These are phyloP conservation scores for Nomada fabriciana DNA, from an alignment of 2,888 invertebrate genomes.

Conservation along the genomic window DNA sequence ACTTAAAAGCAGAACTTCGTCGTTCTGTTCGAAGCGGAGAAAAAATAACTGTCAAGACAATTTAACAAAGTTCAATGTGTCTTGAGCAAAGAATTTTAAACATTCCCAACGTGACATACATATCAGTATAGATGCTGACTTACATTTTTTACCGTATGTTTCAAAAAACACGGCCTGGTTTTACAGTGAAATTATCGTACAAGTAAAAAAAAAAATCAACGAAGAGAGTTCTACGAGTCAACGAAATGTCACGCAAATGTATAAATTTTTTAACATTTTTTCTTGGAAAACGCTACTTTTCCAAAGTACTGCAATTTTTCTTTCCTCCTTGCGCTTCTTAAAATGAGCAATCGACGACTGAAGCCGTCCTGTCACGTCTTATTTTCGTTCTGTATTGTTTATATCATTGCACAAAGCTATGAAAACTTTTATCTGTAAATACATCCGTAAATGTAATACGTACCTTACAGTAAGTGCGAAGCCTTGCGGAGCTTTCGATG, in stretches of 20 bases:
- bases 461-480: constrained; percentile 27
- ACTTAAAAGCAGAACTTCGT: constrained; percentile 61
- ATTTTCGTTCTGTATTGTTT: constrained; percentile 1
- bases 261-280: constrained; percentile 34
- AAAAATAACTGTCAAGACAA: background rate
- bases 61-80: background rate
- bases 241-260: constrained; percentile 30
- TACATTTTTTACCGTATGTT: constrained; percentile 44
- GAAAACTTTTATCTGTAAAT: constrained; percentile 13
- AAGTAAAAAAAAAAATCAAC: constrained; percentile 32
- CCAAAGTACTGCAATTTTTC: background rate
- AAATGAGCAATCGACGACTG: constrained; percentile 1
- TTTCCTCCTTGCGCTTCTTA: no score
- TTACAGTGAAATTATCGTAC: constrained; percentile 12
- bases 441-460: background rate
- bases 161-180: background rate
- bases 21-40: background rate
- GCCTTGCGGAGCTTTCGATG: constrained; percentile 62
- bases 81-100: constrained; percentile 12
- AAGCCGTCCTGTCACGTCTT: constrained; percentile 55
- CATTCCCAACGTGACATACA: constrained; percentile 19
- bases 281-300: constrained; percentile 12
- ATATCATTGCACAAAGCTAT: background rate
- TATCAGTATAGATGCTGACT: constrained; percentile 27
- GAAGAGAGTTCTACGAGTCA: constrained; percentile 40